Percentiles rank a stretch among this genome's conserved stretches.
phyloP scores from a whole-genome alignment of 2,888 invertebrate genomes.

The Pheosia gnoma region DNA sequence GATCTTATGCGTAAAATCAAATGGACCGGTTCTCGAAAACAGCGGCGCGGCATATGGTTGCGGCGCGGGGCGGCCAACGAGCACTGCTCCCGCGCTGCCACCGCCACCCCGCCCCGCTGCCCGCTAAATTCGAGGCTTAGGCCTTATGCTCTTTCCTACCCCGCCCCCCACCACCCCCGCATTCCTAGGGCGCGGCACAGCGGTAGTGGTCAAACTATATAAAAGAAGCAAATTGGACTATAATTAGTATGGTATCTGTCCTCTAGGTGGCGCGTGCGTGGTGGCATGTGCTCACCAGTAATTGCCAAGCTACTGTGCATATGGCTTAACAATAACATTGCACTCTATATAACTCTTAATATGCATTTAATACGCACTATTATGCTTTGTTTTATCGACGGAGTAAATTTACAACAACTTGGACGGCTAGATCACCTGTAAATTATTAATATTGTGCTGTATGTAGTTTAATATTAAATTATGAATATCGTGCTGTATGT shows the following conservation, averaged over 20 bases:
- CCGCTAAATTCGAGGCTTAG: too few relatives aligned
- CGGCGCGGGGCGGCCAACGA: too few relatives aligned
- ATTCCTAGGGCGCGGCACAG: too few relatives aligned
- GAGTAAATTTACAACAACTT: conserved; percentile 17
- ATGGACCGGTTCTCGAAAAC: too few relatives aligned
- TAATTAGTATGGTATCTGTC: conserved; percentile 23
- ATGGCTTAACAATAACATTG: conserved; percentile 30
- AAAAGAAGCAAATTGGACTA: too few relatives aligned
- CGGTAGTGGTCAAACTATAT: too few relatives aligned
- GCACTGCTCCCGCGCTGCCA: too few relatives aligned
- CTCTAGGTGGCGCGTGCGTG: conserved; percentile 56
- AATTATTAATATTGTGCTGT: conserved; percentile 32
- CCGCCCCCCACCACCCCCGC: too few relatives aligned
- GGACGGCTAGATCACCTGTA: conserved; percentile 39
- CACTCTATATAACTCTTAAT: neutral
- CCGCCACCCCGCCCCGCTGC: too few relatives aligned
- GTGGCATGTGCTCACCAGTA: conserved; percentile 57
- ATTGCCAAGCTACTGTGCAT: conserved; percentile 57
- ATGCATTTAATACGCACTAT: neutral
- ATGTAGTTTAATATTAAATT: conserved; percentile 28
- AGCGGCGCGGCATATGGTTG: too few relatives aligned
- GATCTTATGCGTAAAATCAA: too few relatives aligned
- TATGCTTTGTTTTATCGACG: conserved; percentile 21
- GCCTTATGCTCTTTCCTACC: too few relatives aligned
- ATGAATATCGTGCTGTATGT: conserved; percentile 31